Conservation (phyloP, 1,140 invertebrate genomes). For the Cephus cinctus region DNA sequence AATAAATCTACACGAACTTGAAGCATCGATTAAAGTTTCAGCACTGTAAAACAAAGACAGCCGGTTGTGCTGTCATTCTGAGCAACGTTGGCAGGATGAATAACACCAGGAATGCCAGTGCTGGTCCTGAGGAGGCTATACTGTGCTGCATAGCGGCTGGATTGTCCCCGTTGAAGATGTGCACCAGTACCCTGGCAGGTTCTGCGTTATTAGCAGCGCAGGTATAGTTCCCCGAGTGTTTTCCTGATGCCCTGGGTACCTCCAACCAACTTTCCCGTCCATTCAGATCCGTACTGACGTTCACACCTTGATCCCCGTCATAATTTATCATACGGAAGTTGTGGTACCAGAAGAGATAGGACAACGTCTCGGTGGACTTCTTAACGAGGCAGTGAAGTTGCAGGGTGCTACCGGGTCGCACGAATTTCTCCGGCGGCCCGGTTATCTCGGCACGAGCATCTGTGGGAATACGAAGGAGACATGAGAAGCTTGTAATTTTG, state of each 20-base stretch:
- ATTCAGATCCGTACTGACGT: conserved; percentile 70
- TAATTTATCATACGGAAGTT: conserved; percentile 89
- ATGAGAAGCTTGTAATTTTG: conserved; percentile 29
- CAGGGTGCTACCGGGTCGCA: conserved; percentile 80
- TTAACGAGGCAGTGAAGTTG: conserved; percentile 76
- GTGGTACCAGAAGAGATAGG: conserved; percentile 89
- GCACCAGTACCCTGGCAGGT: conserved; percentile 79
- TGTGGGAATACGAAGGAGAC: conserved; percentile 29
- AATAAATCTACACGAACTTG: no score
- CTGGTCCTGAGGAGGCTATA: conserved; percentile 37
- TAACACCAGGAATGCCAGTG: conserved; percentile 40
- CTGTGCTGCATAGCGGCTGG: conserved; percentile 62
- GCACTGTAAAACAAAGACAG: no score
- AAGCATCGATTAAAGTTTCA: no score
- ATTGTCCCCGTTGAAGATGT: conserved; percentile 79
- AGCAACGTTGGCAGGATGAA: conserved; percentile 38
- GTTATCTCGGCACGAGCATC: conserved; percentile 82
- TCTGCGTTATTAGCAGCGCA: conserved; percentile 84
- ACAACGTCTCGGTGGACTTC: conserved; percentile 78
- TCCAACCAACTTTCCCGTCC: conserved; percentile 64
- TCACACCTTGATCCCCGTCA: conserved; percentile 78
- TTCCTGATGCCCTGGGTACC: conserved; percentile 65
- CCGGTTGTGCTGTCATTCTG: conserved; percentile 32
- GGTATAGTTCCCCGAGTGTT: conserved; percentile 85
- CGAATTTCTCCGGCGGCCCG: conserved; percentile 80